phyloP scores from a whole-genome alignment of 2,113 vertebrate genomes.

The Mirza zaza region DNA sequence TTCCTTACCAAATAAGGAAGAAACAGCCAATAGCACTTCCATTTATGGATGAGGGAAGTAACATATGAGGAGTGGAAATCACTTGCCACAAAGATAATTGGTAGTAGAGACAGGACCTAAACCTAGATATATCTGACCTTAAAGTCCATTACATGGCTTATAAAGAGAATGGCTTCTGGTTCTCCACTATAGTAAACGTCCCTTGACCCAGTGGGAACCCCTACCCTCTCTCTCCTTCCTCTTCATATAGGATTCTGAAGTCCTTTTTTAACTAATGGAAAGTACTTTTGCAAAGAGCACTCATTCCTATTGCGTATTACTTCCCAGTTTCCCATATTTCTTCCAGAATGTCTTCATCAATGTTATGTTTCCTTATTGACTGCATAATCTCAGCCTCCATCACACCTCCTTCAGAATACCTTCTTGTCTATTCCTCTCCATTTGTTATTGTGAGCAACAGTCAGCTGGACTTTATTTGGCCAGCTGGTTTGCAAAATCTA shows the following conservation, averaged over 20 bases:
- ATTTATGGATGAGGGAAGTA: not conserved
- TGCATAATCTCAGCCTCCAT: not conserved
- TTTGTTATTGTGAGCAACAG: not conserved
- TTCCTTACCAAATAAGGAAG: not conserved
- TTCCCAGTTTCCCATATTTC: not conserved
- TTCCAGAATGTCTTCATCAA: not conserved
- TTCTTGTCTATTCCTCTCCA: not conserved
- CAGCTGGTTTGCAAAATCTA: constrained; percentile 18
- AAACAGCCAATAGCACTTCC: not conserved
- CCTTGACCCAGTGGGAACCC: not conserved
- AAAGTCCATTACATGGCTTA: not conserved
- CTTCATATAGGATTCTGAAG: not conserved
- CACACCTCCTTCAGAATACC: not conserved
- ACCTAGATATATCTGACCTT: not conserved
- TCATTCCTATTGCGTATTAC: not conserved
- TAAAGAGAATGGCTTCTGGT: not conserved
- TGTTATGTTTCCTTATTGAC: not conserved
- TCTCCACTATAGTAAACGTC: fast-evolving
- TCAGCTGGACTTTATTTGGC: not conserved
- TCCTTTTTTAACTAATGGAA: not conserved
- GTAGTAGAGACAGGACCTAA: not conserved
- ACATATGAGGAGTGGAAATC: not conserved
- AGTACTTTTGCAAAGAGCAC: not conserved
- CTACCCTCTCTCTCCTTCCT: not conserved
- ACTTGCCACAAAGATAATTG: not conserved